phyloP scores from a whole-genome alignment of 2,888 invertebrate genomes.

The Sesia bembeciformis region DNA sequence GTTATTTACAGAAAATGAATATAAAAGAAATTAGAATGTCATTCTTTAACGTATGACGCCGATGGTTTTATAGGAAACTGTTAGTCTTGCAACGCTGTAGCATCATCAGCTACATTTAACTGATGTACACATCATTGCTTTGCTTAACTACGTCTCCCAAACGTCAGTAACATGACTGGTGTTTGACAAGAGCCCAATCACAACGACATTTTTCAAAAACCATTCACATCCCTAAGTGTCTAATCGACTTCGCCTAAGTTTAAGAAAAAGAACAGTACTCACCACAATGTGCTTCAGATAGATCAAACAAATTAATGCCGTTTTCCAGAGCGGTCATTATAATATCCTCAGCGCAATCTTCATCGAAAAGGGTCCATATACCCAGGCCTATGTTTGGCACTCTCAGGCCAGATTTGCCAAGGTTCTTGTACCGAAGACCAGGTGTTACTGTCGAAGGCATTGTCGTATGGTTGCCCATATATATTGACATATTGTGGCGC shows the following conservation, averaged over 20 bases:
- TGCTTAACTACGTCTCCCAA: too few species aligned
- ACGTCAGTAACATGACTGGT: neutral
- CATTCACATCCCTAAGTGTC: too few species aligned
- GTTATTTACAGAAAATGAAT: too few species aligned
- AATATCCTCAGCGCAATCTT: conserved; percentile 92
- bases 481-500: conserved; percentile 61
- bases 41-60: too few species aligned
- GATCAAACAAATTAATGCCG: conserved; percentile 96
- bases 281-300: conserved; percentile 93
- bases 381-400: conserved; percentile 96
- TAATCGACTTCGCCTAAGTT: neutral
- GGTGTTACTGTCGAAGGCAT: conserved; percentile 82
- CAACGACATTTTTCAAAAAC: too few species aligned
- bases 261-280: conserved; percentile 25
- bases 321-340: conserved; percentile 94
- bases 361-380: conserved; percentile 91
- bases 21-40: too few species aligned
- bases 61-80: too few species aligned
- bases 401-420: conserved; percentile 95
- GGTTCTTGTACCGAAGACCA: conserved; percentile 90
- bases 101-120: too few species aligned
- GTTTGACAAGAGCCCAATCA: neutral
- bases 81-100: too few species aligned
- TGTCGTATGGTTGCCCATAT: conserved; percentile 73
- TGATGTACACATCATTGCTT: too few species aligned